These are phyloP conservation scores for Acropternis orthonyx DNA, from an alignment of 2,797 vertebrate species.

Conservation along the genomic window DNA sequence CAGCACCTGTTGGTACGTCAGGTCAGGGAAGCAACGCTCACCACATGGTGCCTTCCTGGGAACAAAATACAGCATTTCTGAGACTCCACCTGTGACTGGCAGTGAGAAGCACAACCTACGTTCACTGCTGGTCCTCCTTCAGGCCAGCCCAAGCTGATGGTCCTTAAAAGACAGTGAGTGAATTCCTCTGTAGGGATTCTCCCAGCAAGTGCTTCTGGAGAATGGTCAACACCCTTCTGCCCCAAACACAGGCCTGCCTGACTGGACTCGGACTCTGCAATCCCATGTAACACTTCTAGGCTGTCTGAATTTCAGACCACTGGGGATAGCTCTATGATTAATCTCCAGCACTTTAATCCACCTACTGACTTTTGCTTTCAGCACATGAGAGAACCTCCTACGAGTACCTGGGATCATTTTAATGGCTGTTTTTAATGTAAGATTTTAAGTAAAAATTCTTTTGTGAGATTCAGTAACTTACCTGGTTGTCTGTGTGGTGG, in stretches of 20 bases:
- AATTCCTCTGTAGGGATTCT: background rate
- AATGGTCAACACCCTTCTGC: too few relatives aligned
- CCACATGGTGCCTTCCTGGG: background rate
- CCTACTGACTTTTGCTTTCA: background rate
- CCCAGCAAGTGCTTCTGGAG: background rate
- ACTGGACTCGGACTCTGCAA: background rate
- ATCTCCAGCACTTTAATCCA: background rate
- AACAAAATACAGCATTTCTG: background rate
- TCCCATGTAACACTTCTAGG: background rate
- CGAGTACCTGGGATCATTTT: background rate
- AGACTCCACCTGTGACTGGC: background rate
- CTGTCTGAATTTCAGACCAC: background rate
- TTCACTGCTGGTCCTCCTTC: background rate
- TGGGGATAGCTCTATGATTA: background rate
- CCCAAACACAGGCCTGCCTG: background rate
- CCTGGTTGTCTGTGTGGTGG: background rate
- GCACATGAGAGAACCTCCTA: background rate
- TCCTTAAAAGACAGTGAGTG: background rate
- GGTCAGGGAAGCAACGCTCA: background rate
- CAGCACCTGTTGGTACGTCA: background rate
- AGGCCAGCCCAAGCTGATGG: background rate
- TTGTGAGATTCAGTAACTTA: background rate
- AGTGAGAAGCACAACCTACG: background rate
- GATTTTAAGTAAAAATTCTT: background rate
- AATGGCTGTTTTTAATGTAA: background rate